Percentiles rank a stretch among this genome's conserved stretches.
phyloP scores from a whole-genome alignment of 2,888 invertebrate species.

The Tortrix viridana region DNA sequence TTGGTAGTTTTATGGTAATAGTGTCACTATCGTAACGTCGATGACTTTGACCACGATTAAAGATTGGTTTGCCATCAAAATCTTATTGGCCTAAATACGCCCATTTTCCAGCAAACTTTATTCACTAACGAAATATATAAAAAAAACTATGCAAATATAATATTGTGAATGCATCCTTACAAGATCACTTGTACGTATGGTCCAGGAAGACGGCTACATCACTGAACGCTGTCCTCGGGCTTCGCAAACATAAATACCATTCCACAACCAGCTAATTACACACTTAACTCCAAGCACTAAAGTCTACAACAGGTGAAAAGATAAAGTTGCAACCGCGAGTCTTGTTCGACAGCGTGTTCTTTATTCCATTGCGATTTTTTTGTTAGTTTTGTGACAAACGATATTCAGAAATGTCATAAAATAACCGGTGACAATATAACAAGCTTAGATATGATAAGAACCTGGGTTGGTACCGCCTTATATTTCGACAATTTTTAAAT shows the following conservation, averaged over 20 bases:
- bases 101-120: too few species aligned
- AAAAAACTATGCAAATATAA: conserved; percentile 28
- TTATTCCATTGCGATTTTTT: conserved; percentile 28
- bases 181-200: conserved; percentile 57
- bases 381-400: conserved; percentile 16
- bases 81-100: too few species aligned
- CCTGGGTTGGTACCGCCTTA: too few species aligned
- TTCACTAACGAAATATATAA: too few species aligned
- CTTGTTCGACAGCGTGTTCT: conserved; percentile 28
- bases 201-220: conserved; percentile 65
- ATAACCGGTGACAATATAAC: background rate
- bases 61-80: too few species aligned
- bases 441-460: too few species aligned
- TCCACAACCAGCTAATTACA: conserved; percentile 6
- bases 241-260: conserved; percentile 36
- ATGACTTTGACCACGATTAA: too few species aligned
- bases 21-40: too few species aligned
- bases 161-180: conserved; percentile 51
- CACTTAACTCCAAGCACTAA: conserved; percentile 11
- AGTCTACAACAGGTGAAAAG: conserved; percentile 9
- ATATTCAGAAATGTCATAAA: background rate
- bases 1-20: too few species aligned
- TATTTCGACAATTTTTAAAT: too few species aligned
- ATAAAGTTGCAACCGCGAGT: conserved; percentile 15
- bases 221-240: conserved; percentile 47